Base-by-base conservation (phyloP, 2,797 vertebrate genomes). In the Poecile montanus region DNA sequence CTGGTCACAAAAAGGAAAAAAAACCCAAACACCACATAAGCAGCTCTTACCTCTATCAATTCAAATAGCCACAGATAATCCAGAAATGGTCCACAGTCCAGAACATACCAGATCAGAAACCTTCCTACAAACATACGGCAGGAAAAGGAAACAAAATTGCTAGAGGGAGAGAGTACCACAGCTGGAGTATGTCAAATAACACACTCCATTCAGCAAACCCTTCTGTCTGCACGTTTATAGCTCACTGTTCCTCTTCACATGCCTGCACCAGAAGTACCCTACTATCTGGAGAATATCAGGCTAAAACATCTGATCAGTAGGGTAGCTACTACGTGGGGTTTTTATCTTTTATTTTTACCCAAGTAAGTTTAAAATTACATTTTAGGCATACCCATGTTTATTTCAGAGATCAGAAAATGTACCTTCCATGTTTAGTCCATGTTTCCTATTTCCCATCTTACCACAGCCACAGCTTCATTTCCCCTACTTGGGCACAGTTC, bases 401-500 rank as follows among this genome's bases (percentile, higher is more conserved):
- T 68, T 77, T 77, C 47, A 48, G 13, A 74, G 18, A 22, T 2
- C 1, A 75, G 42, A 78, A 94, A 72, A 75, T 17, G 5, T 30
- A 42, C 4, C 8, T 13, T 40, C 38, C 38, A 40, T 1, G 0
- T 56, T 91, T 58, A 30, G 21, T 91, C 42, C 10, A 21, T 19
- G 18, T 50, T 85, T 81, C 45, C 66, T 25, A 50, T 85, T 85
- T 81, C 16, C 16, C 13, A 81, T 29, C 15, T 34, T 47, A 70
- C 8, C 58, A 48, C 2, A 70, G 42, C 22, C 76, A 61, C 50
- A 86, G 19, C 11, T 25, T n/a, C 8, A 34, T 73, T 70, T 34
- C 16, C 29, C 16, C 15, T 7, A 14, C 17, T 38, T 50, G 12
- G 21, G 6, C 0, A 0, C 45, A 34, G 45, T 32, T 65, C 30